Conservation (phyloP, 2,888 invertebrate genomes). For the Lamellibrachia satsuma region DNA sequence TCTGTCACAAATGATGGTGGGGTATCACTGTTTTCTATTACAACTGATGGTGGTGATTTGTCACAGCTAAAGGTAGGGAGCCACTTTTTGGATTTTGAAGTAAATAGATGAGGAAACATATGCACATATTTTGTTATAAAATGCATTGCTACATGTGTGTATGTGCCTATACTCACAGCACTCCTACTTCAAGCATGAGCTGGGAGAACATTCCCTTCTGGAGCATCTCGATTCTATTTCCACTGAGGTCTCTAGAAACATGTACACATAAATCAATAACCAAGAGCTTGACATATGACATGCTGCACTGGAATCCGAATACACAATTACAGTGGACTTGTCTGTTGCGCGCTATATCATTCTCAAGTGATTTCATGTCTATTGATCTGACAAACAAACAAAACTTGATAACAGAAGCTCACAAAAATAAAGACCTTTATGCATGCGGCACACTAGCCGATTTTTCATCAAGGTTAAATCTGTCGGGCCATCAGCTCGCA, state of each 20-base stretch:
- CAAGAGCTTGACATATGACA: background rate
- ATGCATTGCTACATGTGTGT: background rate
- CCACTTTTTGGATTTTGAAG: too few relatives aligned
- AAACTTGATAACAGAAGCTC: too few relatives aligned
- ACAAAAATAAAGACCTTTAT: too few relatives aligned
- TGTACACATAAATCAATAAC: background rate
- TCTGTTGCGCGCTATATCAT: background rate
- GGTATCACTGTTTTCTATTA: too few relatives aligned
- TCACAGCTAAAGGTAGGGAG: too few relatives aligned
- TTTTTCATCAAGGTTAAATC: too few relatives aligned
- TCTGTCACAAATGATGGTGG: too few relatives aligned
- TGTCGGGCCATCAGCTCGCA: too few relatives aligned
- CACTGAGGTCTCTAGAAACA: background rate
- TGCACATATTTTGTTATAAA: background rate
- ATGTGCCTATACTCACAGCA: background rate
- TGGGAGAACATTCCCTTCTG: background rate
- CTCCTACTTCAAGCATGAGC: background rate
- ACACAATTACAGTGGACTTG: background rate
- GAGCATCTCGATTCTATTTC: background rate
- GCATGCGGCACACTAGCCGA: too few relatives aligned
- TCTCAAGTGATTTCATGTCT: background rate
- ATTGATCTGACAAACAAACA: background rate
- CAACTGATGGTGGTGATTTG: too few relatives aligned
- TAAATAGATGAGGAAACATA: background rate
- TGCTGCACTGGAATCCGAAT: background rate